Conservation (phyloP, 2,888 invertebrate species). For the Chloromyia formosa region DNA sequence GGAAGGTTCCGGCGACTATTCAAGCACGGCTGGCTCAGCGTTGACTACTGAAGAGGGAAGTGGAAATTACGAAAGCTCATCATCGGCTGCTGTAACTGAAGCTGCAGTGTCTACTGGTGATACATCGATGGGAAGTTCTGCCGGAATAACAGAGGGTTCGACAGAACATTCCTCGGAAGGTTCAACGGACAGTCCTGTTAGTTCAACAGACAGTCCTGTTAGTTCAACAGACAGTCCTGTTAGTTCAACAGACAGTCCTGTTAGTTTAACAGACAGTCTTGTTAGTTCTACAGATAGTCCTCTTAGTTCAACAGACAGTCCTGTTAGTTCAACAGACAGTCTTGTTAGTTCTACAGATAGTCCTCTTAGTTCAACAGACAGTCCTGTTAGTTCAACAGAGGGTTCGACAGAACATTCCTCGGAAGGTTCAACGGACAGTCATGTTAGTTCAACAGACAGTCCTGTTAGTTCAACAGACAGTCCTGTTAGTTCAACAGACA, state of each 20-base stretch:
- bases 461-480: too few relatives aligned
- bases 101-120: background rate
- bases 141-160: too few relatives aligned
- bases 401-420: conserved; percentile 39
- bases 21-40: conserved; percentile 8
- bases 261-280: too few relatives aligned
- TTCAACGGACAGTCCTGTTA: too few relatives aligned
- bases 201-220: too few relatives aligned
- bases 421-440: conserved; percentile 40
- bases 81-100: background rate
- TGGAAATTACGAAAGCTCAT: conserved; percentile 53
- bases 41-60: conserved; percentile 54
- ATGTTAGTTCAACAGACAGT: background rate
- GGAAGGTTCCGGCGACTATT: conserved; percentile 53
- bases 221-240: too few relatives aligned
- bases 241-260: too few relatives aligned
- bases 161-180: too few relatives aligned
- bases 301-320: conserved; percentile 8
- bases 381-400: conserved; percentile 37
- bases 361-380: too few relatives aligned
- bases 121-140: background rate
- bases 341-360: conserved; percentile 18
- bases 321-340: too few relatives aligned
- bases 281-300: background rate
- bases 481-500: too few relatives aligned